A percentile compares a stretch with the other conserved stretches of the same genome.
Conservation (phyloP, 2,888 invertebrate species). For the Baccha elongata region DNA sequence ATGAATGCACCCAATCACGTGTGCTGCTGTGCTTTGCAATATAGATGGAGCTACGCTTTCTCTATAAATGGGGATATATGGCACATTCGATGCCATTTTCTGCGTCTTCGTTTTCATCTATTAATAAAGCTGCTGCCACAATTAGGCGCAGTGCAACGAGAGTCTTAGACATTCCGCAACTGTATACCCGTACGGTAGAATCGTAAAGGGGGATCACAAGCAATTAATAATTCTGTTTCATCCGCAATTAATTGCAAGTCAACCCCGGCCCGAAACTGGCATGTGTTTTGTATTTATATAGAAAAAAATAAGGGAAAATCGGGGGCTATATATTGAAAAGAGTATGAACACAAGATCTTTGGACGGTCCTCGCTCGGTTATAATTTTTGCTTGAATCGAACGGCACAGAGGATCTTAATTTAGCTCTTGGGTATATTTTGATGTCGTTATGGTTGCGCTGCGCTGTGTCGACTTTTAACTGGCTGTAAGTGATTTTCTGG, state of each 20-base stretch:
- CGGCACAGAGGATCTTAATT: slow-evolving; percentile 66
- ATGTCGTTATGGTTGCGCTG: slow-evolving; percentile 37
- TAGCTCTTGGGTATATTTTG: slow-evolving; percentile 45
- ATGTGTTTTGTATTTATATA: slow-evolving; percentile 45
- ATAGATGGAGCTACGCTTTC: slow-evolving; percentile 55
- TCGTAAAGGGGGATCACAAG: slow-evolving; percentile 61
- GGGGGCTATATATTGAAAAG: slow-evolving; percentile 24
- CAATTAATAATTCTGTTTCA: slow-evolving; percentile 81
- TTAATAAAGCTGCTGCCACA: slow-evolving; percentile 73
- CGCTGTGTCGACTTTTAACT: slow-evolving; percentile 69
- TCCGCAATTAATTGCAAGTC: slow-evolving; percentile 81
- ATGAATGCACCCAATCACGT: slow-evolving; percentile 70
- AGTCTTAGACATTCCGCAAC: slow-evolving; percentile 43
- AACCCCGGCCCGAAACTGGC: slow-evolving; percentile 75
- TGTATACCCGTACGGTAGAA: background rate
- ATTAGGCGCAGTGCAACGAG: slow-evolving; percentile 68
- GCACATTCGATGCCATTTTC: slow-evolving; percentile 36
- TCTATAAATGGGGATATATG: slow-evolving; percentile 60
- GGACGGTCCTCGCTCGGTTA: slow-evolving; percentile 15
- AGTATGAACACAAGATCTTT: slow-evolving; percentile 47
- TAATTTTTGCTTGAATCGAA: background rate
- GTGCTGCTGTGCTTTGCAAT: slow-evolving; percentile 24
- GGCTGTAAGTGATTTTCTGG: slow-evolving; percentile 73
- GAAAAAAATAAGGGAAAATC: background rate
- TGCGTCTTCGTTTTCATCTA: slow-evolving; percentile 65